These are phyloP conservation scores for Hydroisotoma schaefferi DNA, from an alignment of 2,888 invertebrate species.

Conservation along the genomic window DNA sequence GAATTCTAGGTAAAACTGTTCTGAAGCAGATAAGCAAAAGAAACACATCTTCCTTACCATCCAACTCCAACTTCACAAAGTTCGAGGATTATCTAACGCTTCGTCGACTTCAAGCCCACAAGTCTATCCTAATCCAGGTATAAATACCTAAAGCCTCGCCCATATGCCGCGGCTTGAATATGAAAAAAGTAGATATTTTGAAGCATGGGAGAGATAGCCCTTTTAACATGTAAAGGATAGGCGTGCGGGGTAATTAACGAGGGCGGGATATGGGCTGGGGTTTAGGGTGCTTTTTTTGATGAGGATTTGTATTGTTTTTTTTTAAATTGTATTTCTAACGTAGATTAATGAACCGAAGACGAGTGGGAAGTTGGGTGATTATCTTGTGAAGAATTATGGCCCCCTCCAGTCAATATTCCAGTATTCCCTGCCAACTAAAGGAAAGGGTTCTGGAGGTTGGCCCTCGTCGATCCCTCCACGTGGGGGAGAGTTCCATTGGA, in stretches of 20 bases:
- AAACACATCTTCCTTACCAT: too few relatives aligned
- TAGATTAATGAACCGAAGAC: constrained; percentile 29
- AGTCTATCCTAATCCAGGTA: constrained; percentile 44
- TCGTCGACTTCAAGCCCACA: constrained; percentile 40
- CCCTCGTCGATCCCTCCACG: constrained; percentile 3
- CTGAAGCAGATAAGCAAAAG: neutral
- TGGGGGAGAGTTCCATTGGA: constrained; percentile 38
- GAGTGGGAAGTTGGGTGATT: constrained; percentile 30
- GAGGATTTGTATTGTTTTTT: neutral
- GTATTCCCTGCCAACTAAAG: constrained; percentile 36
- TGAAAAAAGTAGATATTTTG: too few relatives aligned
- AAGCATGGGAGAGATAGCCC: too few relatives aligned
- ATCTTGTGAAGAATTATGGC: constrained; percentile 38
- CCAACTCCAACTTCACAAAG: constrained; percentile 13
- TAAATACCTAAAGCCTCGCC: too few relatives aligned
- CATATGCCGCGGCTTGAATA: too few relatives aligned
- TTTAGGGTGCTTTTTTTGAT: too few relatives aligned
- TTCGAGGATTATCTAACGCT: constrained; percentile 38
- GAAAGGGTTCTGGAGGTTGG: constrained; percentile 15
- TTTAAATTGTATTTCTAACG: constrained; percentile 3
- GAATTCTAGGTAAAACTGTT: neutral
- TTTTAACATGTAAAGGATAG: too few relatives aligned
- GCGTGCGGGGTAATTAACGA: too few relatives aligned
- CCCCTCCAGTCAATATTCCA: constrained; percentile 35
- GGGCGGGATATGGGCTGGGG: too few relatives aligned